These are phyloP conservation scores for Glaucidium brasilianum DNA, from an alignment of 2,113 vertebrate genomes.

Conservation along the genomic window DNA sequence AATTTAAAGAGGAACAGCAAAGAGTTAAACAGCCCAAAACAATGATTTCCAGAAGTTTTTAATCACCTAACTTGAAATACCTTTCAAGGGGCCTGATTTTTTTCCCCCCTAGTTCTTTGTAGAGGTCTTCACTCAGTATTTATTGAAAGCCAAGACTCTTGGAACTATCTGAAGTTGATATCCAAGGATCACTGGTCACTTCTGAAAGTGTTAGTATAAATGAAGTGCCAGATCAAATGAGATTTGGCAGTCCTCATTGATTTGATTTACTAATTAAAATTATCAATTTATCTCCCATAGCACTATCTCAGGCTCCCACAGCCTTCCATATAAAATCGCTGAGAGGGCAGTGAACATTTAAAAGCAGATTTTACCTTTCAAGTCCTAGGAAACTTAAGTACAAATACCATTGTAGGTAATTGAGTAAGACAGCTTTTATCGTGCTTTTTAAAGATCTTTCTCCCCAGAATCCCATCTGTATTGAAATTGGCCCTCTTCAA, in stretches of 20 bases:
- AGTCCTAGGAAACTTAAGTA: background rate
- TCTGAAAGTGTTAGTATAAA: background rate
- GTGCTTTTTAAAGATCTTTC: background rate
- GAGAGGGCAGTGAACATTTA: background rate
- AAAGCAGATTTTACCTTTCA: background rate
- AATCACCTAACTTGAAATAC: background rate
- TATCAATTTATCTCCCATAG: background rate
- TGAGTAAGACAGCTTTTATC: background rate
- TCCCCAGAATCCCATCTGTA: background rate
- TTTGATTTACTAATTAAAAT: background rate
- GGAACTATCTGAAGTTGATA: background rate
- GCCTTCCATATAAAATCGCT: background rate
- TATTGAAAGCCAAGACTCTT: background rate
- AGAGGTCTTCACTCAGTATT: background rate
- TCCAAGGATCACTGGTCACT: background rate
- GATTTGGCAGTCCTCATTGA: background rate
- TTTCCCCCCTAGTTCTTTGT: accelerated
- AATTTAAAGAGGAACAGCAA: background rate
- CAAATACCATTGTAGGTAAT: background rate
- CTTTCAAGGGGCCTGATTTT: background rate
- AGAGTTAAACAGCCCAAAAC: background rate
- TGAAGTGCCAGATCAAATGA: background rate
- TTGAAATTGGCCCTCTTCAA: background rate
- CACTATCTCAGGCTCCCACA: background rate
- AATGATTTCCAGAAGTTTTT: background rate